A percentile compares a stretch with the other conserved stretches of the same genome.
These are phyloP conservation scores for Litocranius walleri DNA, from an alignment of 2,113 vertebrate genomes.

Conservation along the genomic window DNA sequence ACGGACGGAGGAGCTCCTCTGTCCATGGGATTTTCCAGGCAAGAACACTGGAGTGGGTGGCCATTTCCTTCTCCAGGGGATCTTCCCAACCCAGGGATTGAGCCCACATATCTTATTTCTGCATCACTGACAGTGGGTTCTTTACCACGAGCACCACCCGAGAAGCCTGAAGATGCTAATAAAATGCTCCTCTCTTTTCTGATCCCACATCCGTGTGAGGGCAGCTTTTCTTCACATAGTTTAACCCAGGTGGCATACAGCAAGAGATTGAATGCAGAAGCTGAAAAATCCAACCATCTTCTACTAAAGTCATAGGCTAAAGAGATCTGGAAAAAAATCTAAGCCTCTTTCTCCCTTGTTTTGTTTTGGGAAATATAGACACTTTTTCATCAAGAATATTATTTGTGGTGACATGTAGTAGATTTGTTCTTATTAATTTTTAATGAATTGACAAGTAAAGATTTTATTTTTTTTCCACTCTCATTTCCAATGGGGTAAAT, in stretches of 20 bases:
- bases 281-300: background rate
- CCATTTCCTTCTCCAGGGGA: background rate
- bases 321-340: background rate
- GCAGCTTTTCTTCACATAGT: background rate
- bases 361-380: background rate
- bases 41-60: background rate
- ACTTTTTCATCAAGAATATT: background rate
- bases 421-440: background rate
- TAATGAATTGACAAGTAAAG: background rate
- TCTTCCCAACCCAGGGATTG: background rate
- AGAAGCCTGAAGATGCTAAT: background rate
- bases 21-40: background rate
- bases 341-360: background rate
- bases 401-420: background rate
- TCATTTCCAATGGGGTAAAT: background rate
- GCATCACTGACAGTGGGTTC: background rate
- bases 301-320: background rate
- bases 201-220: rapidly evolving
- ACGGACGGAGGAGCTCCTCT: too few species aligned
- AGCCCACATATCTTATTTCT: background rate
- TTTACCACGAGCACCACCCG: background rate
- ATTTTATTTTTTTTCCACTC: background rate
- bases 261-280: too few species aligned
- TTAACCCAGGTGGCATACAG: too few species aligned
- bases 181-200: background rate